Conservation (phyloP, 2,888 invertebrate genomes). For the Epirrhoe alternata region DNA sequence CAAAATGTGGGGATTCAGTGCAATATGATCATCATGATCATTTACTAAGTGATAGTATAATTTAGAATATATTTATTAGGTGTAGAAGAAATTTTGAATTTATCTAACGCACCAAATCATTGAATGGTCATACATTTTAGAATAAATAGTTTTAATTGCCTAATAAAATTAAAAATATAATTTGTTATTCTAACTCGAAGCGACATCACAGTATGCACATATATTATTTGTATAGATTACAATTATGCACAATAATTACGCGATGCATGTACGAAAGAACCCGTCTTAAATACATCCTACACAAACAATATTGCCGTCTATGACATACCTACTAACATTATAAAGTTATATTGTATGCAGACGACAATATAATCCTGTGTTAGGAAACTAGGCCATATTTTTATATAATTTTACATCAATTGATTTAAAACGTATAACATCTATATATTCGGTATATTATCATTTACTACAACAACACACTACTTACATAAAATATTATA, state of each 20-base stretch:
- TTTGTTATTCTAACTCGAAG: constrained; percentile 39
- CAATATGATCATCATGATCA: constrained; percentile 27
- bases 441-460: background rate
- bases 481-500: constrained; percentile 6
- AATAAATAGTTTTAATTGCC: constrained; percentile 32
- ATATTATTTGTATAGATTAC: constrained; percentile 17
- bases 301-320: background rate
- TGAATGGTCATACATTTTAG: constrained; percentile 21
- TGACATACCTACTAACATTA: background rate
- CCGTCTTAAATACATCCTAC: constrained; percentile 8
- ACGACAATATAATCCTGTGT: constrained; percentile 14
- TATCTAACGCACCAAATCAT: constrained; percentile 25
- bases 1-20: constrained; percentile 39
- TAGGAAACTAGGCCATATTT: constrained; percentile 37
- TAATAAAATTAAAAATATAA: constrained; percentile 26
- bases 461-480: constrained; percentile 13
- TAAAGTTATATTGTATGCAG: background rate
- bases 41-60: constrained; percentile 35
- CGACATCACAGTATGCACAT: constrained; percentile 46
- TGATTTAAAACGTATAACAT: constrained; percentile 5
- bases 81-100: constrained; percentile 41
- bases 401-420: constrained; percentile 6
- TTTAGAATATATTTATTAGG: constrained; percentile 35
- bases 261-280: constrained; percentile 6
- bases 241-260: background rate